Evolutionary conservation across 1,140 invertebrate genomes (phyloP).

Genomic region (Ceratoteleas bidentatus): DNA sequence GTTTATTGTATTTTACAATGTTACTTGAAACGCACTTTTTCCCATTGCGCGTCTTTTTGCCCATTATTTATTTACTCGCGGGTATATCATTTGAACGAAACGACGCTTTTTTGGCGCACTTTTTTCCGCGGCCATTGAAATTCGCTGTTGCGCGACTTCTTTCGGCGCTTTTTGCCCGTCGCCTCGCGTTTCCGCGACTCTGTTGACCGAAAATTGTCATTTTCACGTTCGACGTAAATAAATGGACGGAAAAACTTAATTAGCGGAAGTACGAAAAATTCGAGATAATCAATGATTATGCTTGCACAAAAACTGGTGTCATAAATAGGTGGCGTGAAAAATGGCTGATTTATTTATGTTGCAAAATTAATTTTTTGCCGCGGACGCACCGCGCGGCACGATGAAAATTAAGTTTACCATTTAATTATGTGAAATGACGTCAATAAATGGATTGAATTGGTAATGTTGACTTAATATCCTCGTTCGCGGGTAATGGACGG

Average conservation of each 20-base stretch:
- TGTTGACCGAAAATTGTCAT: slow-evolving; percentile 3
- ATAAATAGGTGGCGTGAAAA: slow-evolving; percentile 35
- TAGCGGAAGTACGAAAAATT: slow-evolving; percentile 37
- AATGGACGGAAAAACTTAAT: slow-evolving; percentile 13
- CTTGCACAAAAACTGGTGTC: slow-evolving; percentile 22
- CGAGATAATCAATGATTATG: slow-evolving; percentile 21
- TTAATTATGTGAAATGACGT: slow-evolving; percentile 55
- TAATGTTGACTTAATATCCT: slow-evolving; percentile 45
- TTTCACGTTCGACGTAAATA: background rate
- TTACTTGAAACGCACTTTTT: slow-evolving; percentile 37
- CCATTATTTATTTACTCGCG: background rate
- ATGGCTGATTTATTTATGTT: slow-evolving; percentile 29
- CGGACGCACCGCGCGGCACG: slow-evolving; percentile 5
- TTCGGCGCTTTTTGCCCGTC: no score
- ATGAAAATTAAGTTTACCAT: slow-evolving; percentile 52
- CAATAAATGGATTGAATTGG: slow-evolving; percentile 58
- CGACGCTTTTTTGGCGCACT: no score
- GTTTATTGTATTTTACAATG: slow-evolving; percentile 54
- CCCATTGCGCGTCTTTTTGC: slow-evolving; percentile 12
- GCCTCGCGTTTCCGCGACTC: background rate
- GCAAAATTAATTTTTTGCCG: slow-evolving; percentile 40
- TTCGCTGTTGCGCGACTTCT: no score
- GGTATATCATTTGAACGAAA: no score
- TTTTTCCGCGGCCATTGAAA: no score
- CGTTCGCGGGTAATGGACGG: slow-evolving; percentile 40